A percentile compares a stretch with the other conserved stretches of the same genome.
These are phyloP conservation scores for Achroia grisella DNA, from an alignment of 1,140 invertebrate genomes.

Conservation along the genomic window DNA sequence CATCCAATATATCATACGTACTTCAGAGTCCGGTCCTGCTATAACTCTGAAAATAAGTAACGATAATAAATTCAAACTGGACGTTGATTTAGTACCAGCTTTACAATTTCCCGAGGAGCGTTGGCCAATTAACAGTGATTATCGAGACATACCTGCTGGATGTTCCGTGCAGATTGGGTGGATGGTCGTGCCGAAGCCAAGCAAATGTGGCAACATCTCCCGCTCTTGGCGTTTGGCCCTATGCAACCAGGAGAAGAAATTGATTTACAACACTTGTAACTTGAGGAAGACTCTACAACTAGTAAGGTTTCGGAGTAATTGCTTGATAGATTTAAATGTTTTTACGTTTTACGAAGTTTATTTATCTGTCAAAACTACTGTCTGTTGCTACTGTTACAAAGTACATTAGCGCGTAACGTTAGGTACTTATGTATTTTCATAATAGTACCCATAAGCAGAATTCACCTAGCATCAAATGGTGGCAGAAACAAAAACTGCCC, in stretches of 20 bases:
- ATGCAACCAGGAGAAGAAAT: conserved; percentile 38
- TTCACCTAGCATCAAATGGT: too few species aligned
- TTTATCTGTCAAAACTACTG: too few species aligned
- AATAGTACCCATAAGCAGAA: too few species aligned
- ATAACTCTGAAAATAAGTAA: conserved; percentile 46
- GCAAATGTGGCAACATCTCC: conserved; percentile 21
- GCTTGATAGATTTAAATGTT: too few species aligned
- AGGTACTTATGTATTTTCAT: too few species aligned
- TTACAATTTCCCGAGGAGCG: conserved; percentile 47
- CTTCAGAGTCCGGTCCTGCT: conserved; percentile 61
- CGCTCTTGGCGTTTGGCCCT: conserved; percentile 47
- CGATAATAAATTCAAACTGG: conserved; percentile 26
- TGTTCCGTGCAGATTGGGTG: conserved; percentile 13
- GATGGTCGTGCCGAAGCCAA: conserved; percentile 48
- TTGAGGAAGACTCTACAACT: conserved; percentile 30
- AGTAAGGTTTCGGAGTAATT: conserved; percentile 37
- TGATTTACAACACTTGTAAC: conserved; percentile 32
- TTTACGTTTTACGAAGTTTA: too few species aligned
- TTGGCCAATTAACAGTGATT: conserved; percentile 28
- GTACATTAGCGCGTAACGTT: too few species aligned
- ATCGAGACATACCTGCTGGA: conserved; percentile 24
- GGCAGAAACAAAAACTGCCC: too few species aligned
- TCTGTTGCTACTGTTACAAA: too few species aligned
- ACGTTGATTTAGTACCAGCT: conserved; percentile 66
- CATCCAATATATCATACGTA: conserved; percentile 22